Percentiles rank a stretch among this genome's conserved stretches.
These are phyloP conservation scores for Oncorhynchus masou DNA, from an alignment of 2,113 vertebrate species.

Conservation along the genomic window DNA sequence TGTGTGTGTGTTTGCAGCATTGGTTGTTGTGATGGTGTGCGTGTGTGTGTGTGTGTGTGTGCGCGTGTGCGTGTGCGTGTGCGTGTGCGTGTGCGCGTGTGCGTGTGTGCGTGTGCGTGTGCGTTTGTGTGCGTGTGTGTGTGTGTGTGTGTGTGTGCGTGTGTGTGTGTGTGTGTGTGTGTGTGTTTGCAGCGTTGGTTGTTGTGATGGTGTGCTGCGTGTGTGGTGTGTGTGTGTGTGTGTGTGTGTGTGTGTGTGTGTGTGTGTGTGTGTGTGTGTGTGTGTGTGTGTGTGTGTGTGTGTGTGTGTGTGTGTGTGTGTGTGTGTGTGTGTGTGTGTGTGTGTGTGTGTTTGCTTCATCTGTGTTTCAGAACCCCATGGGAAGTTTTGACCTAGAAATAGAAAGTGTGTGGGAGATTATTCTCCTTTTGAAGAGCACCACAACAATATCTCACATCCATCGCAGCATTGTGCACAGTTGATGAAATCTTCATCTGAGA, in stretches of 20 bases:
- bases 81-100: slow-evolving; percentile 3
- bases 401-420: slow-evolving; percentile 64
- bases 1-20: slow-evolving; percentile 8
- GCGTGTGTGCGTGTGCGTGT: slow-evolving; percentile 27
- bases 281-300: slow-evolving; percentile 13
- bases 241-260: slow-evolving; percentile 33
- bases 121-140: slow-evolving; percentile 36
- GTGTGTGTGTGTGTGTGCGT: slow-evolving; percentile 34
- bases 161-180: slow-evolving; percentile 24
- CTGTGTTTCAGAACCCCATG: slow-evolving; percentile 47
- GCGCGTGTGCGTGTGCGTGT: slow-evolving; percentile 2
- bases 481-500: slow-evolving; percentile 61
- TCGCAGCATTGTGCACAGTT: slow-evolving; percentile 56
- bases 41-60: slow-evolving; percentile 17
- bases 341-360: slow-evolving; percentile 56
- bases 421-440: slow-evolving; percentile 64
- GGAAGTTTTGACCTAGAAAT: slow-evolving; percentile 66
- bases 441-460: slow-evolving; percentile 60
- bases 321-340: slow-evolving; percentile 18
- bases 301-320: slow-evolving; percentile 23
- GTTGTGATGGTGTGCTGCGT: no score
- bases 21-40: not conserved
- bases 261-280: slow-evolving; percentile 24
- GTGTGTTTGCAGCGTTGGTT: no score
- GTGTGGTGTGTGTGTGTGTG: slow-evolving; percentile 15